Evolutionary conservation across 1,140 invertebrate genomes (phyloP).

Genomic region (Whitmania pigra): DNA sequence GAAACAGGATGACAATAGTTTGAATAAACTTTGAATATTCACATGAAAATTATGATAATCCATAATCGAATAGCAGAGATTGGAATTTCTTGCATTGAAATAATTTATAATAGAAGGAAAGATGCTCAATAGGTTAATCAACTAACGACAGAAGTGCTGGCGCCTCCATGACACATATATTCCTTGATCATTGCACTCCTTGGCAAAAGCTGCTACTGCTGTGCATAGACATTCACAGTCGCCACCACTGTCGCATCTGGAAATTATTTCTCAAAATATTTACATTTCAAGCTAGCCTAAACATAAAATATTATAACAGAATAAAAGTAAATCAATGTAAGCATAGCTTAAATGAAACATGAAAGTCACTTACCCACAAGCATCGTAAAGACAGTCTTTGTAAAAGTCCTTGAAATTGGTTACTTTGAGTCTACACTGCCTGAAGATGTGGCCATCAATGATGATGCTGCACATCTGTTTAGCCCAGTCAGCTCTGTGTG

Average conservation of each 20-base stretch:
- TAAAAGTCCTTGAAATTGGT: slow-evolving; percentile 23
- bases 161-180: slow-evolving; percentile 63
- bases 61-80: not conserved
- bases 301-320: too few species aligned
- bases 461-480: slow-evolving; percentile 12
- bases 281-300: too few species aligned
- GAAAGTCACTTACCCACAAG: slow-evolving; percentile 20
- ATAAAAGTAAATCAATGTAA: too few species aligned
- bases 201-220: slow-evolving; percentile 72
- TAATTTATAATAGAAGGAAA: not conserved
- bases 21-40: not conserved
- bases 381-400: slow-evolving; percentile 24
- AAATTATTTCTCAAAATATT: not conserved
- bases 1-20: too few species aligned
- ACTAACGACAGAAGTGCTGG: slow-evolving; percentile 64
- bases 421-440: slow-evolving; percentile 8
- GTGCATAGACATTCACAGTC: slow-evolving; percentile 83
- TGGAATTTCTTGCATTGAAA: not conserved
- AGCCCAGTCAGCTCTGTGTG: slow-evolving; percentile 15
- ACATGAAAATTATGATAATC: not conserved
- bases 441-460: not conserved
- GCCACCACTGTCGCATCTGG: slow-evolving; percentile 63
- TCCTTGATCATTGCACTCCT: slow-evolving; percentile 57
- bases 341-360: too few species aligned
- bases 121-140: not conserved